These are phyloP conservation scores for Brachionus manjavacas DNA, from an alignment of 1,140 invertebrate species.

Conservation along the genomic window DNA sequence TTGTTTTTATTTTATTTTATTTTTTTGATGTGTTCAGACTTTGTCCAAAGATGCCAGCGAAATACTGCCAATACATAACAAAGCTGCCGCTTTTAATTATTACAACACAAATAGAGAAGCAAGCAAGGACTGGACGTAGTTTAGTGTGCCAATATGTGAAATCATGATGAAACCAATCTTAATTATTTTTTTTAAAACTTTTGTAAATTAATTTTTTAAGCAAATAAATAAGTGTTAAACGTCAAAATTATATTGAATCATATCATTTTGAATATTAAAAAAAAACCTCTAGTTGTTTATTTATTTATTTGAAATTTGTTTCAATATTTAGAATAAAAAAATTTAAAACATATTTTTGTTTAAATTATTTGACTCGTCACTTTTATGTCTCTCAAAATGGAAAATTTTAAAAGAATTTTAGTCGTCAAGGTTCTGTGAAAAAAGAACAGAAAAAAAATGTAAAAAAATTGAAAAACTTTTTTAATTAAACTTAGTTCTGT, in stretches of 20 bases:
- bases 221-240: not conserved
- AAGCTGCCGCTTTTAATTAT: slow-evolving; percentile 6
- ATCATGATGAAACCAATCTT: not conserved
- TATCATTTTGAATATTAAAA: not conserved
- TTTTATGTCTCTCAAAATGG: too few relatives aligned
- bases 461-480: too few relatives aligned
- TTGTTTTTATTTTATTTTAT: not conserved
- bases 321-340: not conserved
- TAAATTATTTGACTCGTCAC: not conserved
- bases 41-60: slow-evolving; percentile 40
- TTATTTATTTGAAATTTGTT: not conserved
- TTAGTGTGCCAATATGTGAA: not conserved
- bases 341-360: not conserved
- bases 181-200: not conserved
- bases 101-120: slow-evolving; percentile 33
- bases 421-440: too few relatives aligned
- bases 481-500: too few relatives aligned
- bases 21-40: not conserved
- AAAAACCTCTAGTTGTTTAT: not conserved
- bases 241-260: not conserved
- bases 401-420: too few relatives aligned
- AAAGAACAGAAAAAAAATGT: too few relatives aligned
- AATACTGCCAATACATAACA: slow-evolving; percentile 25
- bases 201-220: not conserved
- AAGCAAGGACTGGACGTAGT: slow-evolving; percentile 30